These are phyloP conservation scores for Phymorhynchus buccinoides DNA, from an alignment of 1,140 invertebrate genomes.

Conservation along the genomic window DNA sequence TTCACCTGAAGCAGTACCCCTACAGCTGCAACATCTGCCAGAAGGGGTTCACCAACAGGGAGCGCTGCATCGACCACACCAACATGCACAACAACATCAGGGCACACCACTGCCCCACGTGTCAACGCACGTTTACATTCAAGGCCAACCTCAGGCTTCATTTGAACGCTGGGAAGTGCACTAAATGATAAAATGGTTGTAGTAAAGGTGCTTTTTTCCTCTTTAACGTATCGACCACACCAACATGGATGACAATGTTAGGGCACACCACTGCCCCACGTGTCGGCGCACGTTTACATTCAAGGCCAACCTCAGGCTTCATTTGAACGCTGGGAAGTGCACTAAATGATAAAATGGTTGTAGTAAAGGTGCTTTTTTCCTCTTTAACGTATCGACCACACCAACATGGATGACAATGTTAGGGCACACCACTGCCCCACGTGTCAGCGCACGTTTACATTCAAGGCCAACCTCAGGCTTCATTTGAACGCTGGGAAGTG, in stretches of 20 bases:
- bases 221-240: too few species aligned
- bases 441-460: constrained; percentile 1
- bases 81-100: constrained; percentile 32
- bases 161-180: neutral
- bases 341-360: neutral
- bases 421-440: constrained; percentile 19
- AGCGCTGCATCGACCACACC: constrained; percentile 17
- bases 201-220: too few species aligned
- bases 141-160: constrained; percentile 10
- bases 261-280: constrained; percentile 7
- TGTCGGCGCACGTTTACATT: constrained; percentile 9
- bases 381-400: too few species aligned
- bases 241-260: constrained; percentile 25
- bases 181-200: neutral
- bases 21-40: constrained; percentile 19
- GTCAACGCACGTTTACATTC: constrained; percentile 1
- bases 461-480: neutral
- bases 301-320: constrained; percentile 1
- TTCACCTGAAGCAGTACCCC: constrained; percentile 9
- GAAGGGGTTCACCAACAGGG: constrained; percentile 20
- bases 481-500: neutral
- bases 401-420: constrained; percentile 24
- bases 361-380: too few species aligned
- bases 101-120: constrained; percentile 12
- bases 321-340: neutral